These are phyloP conservation scores for Buphagus erythrorhynchus DNA, from an alignment of 2,797 vertebrate genomes.

Conservation along the genomic window DNA sequence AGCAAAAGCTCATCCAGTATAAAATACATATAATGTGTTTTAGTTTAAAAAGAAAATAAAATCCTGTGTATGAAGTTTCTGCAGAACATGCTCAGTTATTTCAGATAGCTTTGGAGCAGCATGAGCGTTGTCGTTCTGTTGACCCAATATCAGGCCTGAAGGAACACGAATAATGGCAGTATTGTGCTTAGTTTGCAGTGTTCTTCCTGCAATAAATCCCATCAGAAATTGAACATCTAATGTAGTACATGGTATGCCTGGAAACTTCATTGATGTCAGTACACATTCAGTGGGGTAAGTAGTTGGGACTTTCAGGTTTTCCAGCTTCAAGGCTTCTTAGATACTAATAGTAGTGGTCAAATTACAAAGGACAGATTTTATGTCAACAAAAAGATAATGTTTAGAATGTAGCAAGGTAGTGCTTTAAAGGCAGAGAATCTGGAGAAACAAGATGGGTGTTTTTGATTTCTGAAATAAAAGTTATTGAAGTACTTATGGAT, in stretches of 20 bases:
- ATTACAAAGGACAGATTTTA: background rate
- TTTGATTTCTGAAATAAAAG: background rate
- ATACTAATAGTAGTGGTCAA: background rate
- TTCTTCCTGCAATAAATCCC: background rate
- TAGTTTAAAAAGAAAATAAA: background rate
- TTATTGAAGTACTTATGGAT: background rate
- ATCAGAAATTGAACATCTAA: background rate
- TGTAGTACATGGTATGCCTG: background rate
- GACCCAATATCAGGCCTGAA: slow-evolving; percentile 57
- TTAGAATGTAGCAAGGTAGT: background rate
- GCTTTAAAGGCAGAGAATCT: background rate
- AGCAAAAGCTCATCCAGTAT: background rate
- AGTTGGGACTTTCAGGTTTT: background rate
- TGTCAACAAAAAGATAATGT: background rate
- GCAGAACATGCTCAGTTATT: background rate
- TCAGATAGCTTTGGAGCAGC: background rate
- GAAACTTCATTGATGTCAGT: background rate
- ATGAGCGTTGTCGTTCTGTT: slow-evolving; percentile 13
- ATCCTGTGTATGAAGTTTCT: background rate
- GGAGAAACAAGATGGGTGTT: background rate
- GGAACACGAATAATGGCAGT: slow-evolving; percentile 51
- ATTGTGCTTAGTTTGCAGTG: slow-evolving; percentile 41
- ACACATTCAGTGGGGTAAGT: slow-evolving; percentile 7
- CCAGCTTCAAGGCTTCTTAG: background rate
- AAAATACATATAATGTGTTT: background rate